Percentiles rank a stretch among this genome's conserved stretches.
Conservation (phyloP, 2,888 invertebrate species). For the Spialia ferax region DNA sequence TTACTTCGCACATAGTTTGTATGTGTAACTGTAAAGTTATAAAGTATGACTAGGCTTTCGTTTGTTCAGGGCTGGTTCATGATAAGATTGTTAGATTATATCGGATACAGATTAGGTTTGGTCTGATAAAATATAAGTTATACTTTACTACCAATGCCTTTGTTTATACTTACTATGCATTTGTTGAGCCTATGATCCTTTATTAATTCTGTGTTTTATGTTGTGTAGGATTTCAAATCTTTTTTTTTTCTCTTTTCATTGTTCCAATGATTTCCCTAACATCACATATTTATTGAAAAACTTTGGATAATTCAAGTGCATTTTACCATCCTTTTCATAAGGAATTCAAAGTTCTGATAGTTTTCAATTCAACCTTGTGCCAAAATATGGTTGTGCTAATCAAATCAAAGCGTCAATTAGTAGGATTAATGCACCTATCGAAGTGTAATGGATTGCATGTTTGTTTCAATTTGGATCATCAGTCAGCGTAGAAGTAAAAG, state of each 20-base stretch:
- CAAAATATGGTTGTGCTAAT: neutral
- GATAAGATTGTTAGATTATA: neutral
- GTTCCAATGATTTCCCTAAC: too few species aligned
- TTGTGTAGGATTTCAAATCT: too few species aligned
- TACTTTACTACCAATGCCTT: neutral
- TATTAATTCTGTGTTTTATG: too few species aligned
- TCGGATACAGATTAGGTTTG: neutral
- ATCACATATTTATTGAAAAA: too few species aligned
- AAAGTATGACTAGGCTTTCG: neutral
- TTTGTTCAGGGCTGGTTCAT: neutral
- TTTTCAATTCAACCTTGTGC: neutral
- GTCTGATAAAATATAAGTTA: neutral
- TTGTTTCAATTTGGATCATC: neutral
- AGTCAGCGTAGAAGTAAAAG: neutral
- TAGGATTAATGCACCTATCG: conserved; percentile 3
- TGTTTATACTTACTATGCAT: neutral
- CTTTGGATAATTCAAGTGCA: too few species aligned
- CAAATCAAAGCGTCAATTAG: neutral
- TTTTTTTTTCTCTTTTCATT: too few species aligned
- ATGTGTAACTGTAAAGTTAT: too few species aligned
- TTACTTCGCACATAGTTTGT: neutral
- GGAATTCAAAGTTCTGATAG: neutral
- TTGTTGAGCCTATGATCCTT: too few species aligned
- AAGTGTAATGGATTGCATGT: neutral
- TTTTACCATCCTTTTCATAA: neutral